These are phyloP conservation scores for Trissolcus basalis DNA, from an alignment of 1,140 invertebrate genomes.

Conservation along the genomic window DNA sequence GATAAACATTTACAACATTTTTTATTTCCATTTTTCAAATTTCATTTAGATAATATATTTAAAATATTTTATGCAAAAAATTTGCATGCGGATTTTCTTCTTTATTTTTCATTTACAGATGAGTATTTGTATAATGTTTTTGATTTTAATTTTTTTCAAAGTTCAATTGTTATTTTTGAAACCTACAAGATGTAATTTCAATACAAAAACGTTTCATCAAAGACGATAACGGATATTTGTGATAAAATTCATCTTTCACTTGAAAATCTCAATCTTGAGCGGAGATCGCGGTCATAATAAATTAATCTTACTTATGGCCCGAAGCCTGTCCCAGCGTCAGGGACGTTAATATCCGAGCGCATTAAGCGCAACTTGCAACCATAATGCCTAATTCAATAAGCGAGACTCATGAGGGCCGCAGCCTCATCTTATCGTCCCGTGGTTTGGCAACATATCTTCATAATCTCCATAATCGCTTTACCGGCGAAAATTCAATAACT, in stretches of 20 bases:
- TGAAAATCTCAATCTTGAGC: background rate
- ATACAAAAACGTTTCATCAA: too few species aligned
- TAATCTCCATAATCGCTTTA: conserved; percentile 55
- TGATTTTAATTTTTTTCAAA: too few species aligned
- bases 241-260: conserved; percentile 3
- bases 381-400: conserved; percentile 52
- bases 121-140: too few species aligned
- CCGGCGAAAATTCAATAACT: conserved; percentile 50
- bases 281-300: conserved; percentile 10
- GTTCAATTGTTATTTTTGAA: too few species aligned
- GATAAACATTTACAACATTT: too few species aligned
- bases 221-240: too few species aligned
- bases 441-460: conserved; percentile 44
- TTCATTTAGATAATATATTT: too few species aligned
- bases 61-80: too few species aligned
- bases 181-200: too few species aligned
- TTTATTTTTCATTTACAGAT: too few species aligned
- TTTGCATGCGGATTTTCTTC: too few species aligned
- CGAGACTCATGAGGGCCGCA: conserved; percentile 34
- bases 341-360: conserved; percentile 40
- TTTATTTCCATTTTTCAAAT: too few species aligned
- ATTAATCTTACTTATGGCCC: conserved; percentile 41
- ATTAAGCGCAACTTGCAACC: conserved; percentile 40
- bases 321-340: conserved; percentile 7
- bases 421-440: conserved; percentile 33